Evolutionary conservation across 64 coral and sea anemone genomes (phyloP).

Genomic region (Hydrozoanthus tunicans): DNA sequence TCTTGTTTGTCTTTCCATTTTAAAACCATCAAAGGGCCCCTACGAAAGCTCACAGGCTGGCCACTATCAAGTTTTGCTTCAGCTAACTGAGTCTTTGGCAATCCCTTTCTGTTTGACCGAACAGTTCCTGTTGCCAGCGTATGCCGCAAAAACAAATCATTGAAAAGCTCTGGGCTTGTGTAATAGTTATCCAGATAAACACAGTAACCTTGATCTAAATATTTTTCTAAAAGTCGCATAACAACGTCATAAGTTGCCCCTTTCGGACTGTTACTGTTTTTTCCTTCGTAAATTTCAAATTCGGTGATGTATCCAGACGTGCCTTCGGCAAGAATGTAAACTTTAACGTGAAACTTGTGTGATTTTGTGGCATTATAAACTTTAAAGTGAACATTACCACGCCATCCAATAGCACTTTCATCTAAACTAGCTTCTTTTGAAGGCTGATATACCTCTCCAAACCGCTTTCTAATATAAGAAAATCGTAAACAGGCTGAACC

Average conservation of each 20-base stretch:
- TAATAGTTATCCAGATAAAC: no score
- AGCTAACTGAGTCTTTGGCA: background rate
- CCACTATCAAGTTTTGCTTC: no score
- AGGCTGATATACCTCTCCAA: constrained; percentile 1
- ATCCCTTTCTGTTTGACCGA: background rate
- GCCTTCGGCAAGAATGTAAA: background rate
- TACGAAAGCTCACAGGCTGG: no score
- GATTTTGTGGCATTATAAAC: background rate
- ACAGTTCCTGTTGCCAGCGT: background rate
- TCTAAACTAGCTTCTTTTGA: background rate
- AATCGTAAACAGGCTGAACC: background rate
- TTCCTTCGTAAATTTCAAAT: background rate
- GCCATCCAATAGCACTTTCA: background rate
- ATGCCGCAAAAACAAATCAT: background rate
- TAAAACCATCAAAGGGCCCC: no score
- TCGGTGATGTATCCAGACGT: constrained; percentile 11
- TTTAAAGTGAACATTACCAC: constrained; percentile 1
- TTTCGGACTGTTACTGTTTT: background rate
- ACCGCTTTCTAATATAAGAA: background rate
- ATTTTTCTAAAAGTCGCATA: background rate
- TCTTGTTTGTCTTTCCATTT: no score
- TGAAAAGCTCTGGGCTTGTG: background rate
- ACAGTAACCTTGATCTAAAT: no score
- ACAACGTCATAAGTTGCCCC: background rate
- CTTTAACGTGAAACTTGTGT: constrained; percentile 15